These are phyloP conservation scores for Charanyca ferruginea DNA, from an alignment of 2,888 invertebrate genomes.

Conservation along the genomic window DNA sequence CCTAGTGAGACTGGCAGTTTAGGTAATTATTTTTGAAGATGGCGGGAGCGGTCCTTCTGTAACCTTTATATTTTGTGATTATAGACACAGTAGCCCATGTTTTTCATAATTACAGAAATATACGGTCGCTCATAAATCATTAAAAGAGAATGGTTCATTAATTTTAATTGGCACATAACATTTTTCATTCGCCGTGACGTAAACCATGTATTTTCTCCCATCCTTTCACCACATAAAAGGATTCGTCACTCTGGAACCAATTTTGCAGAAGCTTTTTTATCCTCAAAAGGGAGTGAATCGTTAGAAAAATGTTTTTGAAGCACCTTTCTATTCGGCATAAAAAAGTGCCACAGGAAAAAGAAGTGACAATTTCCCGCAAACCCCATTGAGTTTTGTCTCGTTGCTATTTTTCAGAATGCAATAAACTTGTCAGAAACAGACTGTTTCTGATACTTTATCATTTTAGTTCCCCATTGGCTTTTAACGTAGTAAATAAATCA, in stretches of 20 bases:
- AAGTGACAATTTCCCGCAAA: slow-evolving; percentile 32
- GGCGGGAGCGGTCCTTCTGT: no score
- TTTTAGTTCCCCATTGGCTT: slow-evolving; percentile 4
- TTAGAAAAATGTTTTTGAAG: slow-evolving; percentile 44
- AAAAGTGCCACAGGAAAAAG: slow-evolving; percentile 26
- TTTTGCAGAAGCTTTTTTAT: slow-evolving; percentile 32
- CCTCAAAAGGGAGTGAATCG: slow-evolving; percentile 31
- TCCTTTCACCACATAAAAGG: slow-evolving; percentile 19
- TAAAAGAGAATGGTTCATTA: slow-evolving; percentile 1
- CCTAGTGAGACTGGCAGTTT: no score
- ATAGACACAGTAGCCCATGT: no score
- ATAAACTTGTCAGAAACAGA: slow-evolving; percentile 39
- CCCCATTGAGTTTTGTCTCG: slow-evolving; percentile 19
- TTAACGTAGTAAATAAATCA: slow-evolving; percentile 1
- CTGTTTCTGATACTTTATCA: slow-evolving; percentile 20
- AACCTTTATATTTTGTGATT: no score
- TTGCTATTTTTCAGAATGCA: slow-evolving; percentile 31
- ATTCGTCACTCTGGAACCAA: slow-evolving; percentile 26
- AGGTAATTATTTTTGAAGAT: no score
- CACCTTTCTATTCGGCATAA: slow-evolving; percentile 19
- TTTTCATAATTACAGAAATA: neutral
- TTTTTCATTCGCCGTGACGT: neutral
- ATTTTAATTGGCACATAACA: slow-evolving; percentile 1
- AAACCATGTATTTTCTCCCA: slow-evolving; percentile 2
- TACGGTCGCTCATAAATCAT: neutral